Percentiles rank a stretch among this genome's conserved stretches.
These are phyloP conservation scores for Myiothlypis chrysogaster DNA, from an alignment of 2,797 vertebrate species.

Conservation along the genomic window DNA sequence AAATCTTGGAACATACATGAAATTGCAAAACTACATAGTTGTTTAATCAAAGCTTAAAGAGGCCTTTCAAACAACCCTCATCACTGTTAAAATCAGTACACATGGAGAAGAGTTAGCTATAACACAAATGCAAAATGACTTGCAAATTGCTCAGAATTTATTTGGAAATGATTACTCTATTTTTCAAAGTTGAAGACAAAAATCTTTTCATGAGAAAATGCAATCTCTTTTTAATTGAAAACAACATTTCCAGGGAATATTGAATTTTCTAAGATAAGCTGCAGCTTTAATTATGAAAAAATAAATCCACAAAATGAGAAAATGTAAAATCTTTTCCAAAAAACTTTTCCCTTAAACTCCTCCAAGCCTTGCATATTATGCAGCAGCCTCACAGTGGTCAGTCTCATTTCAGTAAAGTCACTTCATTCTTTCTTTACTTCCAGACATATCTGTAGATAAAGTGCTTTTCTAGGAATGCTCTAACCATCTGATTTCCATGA, in stretches of 20 bases:
- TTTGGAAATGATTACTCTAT: slow-evolving; percentile 27
- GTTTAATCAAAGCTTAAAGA: slow-evolving; percentile 55
- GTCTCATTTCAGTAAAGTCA: slow-evolving; percentile 80
- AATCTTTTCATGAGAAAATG: slow-evolving; percentile 29
- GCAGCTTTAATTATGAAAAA: slow-evolving; percentile 74
- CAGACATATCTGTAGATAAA: slow-evolving; percentile 81
- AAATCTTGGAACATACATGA: slow-evolving; percentile 36
- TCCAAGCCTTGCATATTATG: slow-evolving; percentile 84
- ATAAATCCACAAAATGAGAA: not conserved
- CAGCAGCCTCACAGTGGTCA: slow-evolving; percentile 85
- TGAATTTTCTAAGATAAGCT: slow-evolving; percentile 80
- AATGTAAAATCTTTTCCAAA: slow-evolving; percentile 35
- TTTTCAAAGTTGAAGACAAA: slow-evolving; percentile 29
- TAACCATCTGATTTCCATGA: slow-evolving; percentile 77
- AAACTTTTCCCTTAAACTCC: slow-evolving; percentile 65
- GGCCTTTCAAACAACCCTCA: slow-evolving; percentile 53
- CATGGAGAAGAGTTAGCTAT: slow-evolving; percentile 18
- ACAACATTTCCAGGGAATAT: slow-evolving; percentile 23
- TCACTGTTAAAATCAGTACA: slow-evolving; percentile 50
- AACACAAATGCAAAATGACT: slow-evolving; percentile 9
- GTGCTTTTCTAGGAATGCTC: slow-evolving; percentile 77
- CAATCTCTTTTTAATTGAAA: slow-evolving; percentile 53
- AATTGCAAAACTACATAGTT: slow-evolving; percentile 49
- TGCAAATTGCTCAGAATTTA: slow-evolving; percentile 41
- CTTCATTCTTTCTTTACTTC: slow-evolving; percentile 75